Percentiles rank a stretch among this genome's conserved stretches.
These are phyloP conservation scores for Lepidothrix coronata DNA, from an alignment of 2,113 vertebrate genomes.

Conservation along the genomic window DNA sequence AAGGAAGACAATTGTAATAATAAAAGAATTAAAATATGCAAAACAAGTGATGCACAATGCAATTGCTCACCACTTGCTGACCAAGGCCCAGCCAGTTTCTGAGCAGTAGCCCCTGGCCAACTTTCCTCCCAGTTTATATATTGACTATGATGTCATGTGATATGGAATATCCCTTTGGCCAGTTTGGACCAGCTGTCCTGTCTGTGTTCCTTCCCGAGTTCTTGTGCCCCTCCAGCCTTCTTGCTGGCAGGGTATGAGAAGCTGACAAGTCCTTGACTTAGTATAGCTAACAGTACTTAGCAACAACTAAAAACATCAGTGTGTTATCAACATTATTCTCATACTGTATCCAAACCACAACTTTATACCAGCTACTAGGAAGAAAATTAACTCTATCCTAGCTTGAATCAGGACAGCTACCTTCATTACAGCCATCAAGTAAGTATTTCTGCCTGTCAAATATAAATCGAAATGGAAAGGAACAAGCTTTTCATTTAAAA, in stretches of 20 bases:
- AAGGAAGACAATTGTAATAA: background rate
- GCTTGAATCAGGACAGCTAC: background rate
- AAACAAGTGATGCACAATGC: background rate
- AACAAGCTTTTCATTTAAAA: background rate
- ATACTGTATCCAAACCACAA: background rate
- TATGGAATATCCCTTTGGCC: background rate
- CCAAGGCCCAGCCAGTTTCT: background rate
- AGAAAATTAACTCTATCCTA: background rate
- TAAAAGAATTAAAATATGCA: background rate
- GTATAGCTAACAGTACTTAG: background rate
- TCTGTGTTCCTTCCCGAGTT: background rate
- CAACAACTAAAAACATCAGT: background rate
- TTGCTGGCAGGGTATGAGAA: background rate
- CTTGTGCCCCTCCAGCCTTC: background rate
- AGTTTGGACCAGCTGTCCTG: background rate
- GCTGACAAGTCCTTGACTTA: background rate
- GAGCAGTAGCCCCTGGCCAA: background rate
- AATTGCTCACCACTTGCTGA: fast-evolving
- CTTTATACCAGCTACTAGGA: background rate
- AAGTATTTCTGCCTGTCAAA: background rate
- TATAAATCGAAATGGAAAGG: background rate
- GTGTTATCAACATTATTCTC: background rate
- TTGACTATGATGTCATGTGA: background rate
- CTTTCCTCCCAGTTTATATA: background rate
- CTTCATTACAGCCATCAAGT: background rate